Evolutionary conservation across 2,113 vertebrate genomes (phyloP).

Genomic region (Nothoprocta perdicaria): DNA sequence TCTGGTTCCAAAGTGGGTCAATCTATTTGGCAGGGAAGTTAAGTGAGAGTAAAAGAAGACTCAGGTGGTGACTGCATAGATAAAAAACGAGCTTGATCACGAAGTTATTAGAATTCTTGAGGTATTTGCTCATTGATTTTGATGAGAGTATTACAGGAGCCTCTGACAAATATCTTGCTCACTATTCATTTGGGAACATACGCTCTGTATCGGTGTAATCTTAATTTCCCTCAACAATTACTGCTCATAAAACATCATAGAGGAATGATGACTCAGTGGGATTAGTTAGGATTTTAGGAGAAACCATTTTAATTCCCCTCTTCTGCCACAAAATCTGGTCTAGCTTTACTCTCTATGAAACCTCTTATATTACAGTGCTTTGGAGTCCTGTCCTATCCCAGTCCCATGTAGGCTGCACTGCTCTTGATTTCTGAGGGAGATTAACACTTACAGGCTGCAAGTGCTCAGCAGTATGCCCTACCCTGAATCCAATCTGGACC

Average conservation of each 20-base stretch:
- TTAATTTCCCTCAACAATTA: background rate
- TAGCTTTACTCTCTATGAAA: background rate
- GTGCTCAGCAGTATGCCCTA: background rate
- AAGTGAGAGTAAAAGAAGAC: background rate
- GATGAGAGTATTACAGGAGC: background rate
- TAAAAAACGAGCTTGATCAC: background rate
- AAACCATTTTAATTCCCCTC: background rate
- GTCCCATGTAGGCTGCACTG: background rate
- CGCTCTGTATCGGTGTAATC: background rate
- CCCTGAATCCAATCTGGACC: background rate
- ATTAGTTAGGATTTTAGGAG: background rate
- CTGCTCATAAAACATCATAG: background rate
- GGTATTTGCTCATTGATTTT: background rate
- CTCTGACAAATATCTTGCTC: background rate
- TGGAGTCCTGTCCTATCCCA: background rate
- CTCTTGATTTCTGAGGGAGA: background rate
- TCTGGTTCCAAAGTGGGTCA: background rate
- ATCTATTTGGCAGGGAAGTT: background rate
- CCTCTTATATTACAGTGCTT: background rate
- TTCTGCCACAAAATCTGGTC: background rate
- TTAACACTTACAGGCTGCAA: background rate
- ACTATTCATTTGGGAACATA: background rate
- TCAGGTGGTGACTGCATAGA: rapidly evolving
- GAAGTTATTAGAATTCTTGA: background rate
- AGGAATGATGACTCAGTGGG: background rate